Evolutionary conservation across 1,140 invertebrate genomes (phyloP).

Genomic region (Cotesia vestalis): DNA sequence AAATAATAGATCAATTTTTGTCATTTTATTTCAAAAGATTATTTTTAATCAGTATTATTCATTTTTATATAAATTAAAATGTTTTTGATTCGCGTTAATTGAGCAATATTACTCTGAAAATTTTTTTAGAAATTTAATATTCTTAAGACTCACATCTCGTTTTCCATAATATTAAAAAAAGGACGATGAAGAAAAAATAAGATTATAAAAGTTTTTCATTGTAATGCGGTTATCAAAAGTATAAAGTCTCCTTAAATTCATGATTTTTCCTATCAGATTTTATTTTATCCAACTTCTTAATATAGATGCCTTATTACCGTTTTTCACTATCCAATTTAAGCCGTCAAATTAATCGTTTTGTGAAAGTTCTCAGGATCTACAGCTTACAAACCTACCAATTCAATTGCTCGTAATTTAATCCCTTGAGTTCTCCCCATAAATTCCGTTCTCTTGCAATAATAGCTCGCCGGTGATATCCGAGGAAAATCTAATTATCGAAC

Average conservation of each 20-base stretch:
- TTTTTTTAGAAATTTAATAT: too few species aligned
- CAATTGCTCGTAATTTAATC: constrained; percentile 30
- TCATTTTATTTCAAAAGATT: too few species aligned
- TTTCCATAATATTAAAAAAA: too few species aligned
- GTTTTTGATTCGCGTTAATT: too few species aligned
- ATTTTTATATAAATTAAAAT: too few species aligned
- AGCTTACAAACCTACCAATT: constrained; percentile 6
- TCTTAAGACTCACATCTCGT: too few species aligned
- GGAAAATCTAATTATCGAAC: constrained; percentile 29
- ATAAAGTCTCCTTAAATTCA: neutral
- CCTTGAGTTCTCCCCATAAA: constrained; percentile 22
- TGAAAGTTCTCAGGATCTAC: constrained; percentile 14
- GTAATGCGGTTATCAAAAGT: too few species aligned
- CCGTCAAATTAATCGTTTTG: constrained; percentile 21
- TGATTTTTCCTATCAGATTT: constrained; percentile 1
- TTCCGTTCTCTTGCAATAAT: constrained; percentile 10
- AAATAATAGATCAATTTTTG: too few species aligned
- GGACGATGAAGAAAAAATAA: too few species aligned
- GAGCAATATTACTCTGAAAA: too few species aligned
- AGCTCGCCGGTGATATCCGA: neutral
- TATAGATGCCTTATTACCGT: constrained; percentile 19
- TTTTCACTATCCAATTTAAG: constrained; percentile 10
- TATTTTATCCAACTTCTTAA: neutral
- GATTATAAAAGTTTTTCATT: too few species aligned
- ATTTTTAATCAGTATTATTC: too few species aligned